Base-by-base conservation (phyloP, 2,113 vertebrate species). In the Ictalurus furcatus region DNA sequence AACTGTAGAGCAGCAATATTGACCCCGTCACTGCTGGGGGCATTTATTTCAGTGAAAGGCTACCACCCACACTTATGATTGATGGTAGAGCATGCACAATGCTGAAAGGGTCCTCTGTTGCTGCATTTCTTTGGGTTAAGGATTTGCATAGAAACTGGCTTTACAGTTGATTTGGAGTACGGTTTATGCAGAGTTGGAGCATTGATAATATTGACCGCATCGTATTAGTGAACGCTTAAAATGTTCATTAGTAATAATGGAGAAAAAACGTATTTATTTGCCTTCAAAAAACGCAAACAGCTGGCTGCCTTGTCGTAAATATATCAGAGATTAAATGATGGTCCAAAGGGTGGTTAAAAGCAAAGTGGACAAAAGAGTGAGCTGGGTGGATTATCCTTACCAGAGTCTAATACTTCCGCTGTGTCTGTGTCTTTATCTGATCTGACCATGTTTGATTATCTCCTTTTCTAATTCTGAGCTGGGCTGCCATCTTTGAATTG, bases 21-120 rank as follows among this genome's bases (percentile, higher is more conserved):
- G 81, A 87, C 74, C 74, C 44, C 2, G 48, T 78, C 80, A 89
- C 28, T 19, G 28, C 74, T 61, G 19, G 4, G 30, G 58, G 30
- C 28, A 23, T 85, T 81, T 85, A 79, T 87, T 87, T 89, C 61
- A 85, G 61, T 87, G 52, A 87, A 89, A 73, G 61, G 65, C 48
- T 19, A 34, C 59, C 74, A 34, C 37, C 25, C 9, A 48, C 6
- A 21, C 14, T 37, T 54, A 61, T 67, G 25, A 56, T 34, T 87
- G 67, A 56, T 85, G 30, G 13, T 40, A 4, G 6, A 40, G 58
- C 12, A 17, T 59, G 54, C 56, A 37, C 11, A 30, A 34, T 59
- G 79, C 30, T 30, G n/a, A n/a, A 19, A 21, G 5, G 14, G 3
- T 13, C n/a, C n/a, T 34, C 11, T 34, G 44, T 11, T 73, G 19